Percentiles rank a stretch among this genome's conserved stretches.
Evolutionary conservation across 2,113 vertebrate species (phyloP).

Genomic region (Myrmecophaga tridactyla): DNA sequence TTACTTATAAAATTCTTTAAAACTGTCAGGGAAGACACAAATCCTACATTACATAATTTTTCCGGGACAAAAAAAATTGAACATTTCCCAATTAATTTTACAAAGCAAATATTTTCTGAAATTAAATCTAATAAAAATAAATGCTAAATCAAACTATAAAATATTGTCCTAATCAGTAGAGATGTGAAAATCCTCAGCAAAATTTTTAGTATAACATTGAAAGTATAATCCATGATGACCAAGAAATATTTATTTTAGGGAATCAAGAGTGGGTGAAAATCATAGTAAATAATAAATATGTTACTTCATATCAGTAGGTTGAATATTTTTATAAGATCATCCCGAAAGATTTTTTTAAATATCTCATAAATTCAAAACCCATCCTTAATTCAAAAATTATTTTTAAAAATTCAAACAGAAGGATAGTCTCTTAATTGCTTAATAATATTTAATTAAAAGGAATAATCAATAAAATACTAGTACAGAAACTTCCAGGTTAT

Average conservation of each 20-base stretch:
- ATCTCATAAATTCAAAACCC: background rate
- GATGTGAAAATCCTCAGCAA: background rate
- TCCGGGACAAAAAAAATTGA: background rate
- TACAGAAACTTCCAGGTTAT: background rate
- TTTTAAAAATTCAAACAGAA: background rate
- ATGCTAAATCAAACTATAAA: background rate
- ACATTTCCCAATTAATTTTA: background rate
- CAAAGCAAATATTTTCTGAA: background rate
- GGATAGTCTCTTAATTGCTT: background rate
- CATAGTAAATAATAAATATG: background rate
- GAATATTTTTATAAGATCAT: background rate
- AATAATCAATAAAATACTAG: constrained; percentile 3
- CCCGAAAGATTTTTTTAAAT: background rate
- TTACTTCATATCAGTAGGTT: background rate
- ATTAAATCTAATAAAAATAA: background rate
- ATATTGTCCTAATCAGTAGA: background rate
- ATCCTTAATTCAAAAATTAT: background rate
- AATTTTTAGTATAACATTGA: background rate
- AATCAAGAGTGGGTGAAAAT: background rate
- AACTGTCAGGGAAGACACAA: background rate
- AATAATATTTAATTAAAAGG: background rate
- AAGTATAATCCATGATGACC: background rate
- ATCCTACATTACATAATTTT: background rate
- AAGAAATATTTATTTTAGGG: background rate
- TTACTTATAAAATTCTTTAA: background rate